These are phyloP conservation scores for Megalurothrips usitatus DNA, from an alignment of 2,888 invertebrate species.

Conservation along the genomic window DNA sequence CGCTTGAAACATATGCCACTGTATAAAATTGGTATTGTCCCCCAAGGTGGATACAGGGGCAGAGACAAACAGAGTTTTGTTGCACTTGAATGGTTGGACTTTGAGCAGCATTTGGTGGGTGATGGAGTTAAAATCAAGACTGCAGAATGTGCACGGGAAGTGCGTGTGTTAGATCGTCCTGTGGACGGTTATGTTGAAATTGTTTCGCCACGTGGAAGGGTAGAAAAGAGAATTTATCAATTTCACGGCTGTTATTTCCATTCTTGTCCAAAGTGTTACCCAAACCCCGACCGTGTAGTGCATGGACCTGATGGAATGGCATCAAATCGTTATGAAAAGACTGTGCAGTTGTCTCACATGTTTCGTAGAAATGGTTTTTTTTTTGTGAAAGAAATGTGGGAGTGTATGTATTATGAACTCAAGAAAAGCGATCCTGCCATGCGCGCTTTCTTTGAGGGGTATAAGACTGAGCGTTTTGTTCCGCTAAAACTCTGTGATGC, in stretches of 20 bases:
- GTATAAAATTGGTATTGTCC: no score
- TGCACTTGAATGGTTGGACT: no score
- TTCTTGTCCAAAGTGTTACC: not conserved
- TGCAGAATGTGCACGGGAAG: not conserved
- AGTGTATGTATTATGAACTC: not conserved
- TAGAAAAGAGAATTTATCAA: no score
- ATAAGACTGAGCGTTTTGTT: not conserved
- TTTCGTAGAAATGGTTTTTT: not conserved
- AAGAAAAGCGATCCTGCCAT: not conserved
- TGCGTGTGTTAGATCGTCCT: not conserved
- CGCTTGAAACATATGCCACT: not conserved
- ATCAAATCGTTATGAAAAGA: not conserved
- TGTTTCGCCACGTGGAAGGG: not conserved
- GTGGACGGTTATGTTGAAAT: not conserved
- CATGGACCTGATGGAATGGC: not conserved
- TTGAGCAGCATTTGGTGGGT: not conserved
- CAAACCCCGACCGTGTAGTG: not conserved
- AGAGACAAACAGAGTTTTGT: no score
- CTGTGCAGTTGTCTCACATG: not conserved
- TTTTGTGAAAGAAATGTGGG: not conserved
- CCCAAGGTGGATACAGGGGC: no score
- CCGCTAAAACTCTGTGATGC: not conserved
- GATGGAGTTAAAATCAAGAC: not conserved
- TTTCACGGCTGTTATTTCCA: not conserved
- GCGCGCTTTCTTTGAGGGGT: not conserved